These are phyloP conservation scores for Tenthredo scrophulariae DNA, from an alignment of 2,888 invertebrate genomes.

Conservation along the genomic window DNA sequence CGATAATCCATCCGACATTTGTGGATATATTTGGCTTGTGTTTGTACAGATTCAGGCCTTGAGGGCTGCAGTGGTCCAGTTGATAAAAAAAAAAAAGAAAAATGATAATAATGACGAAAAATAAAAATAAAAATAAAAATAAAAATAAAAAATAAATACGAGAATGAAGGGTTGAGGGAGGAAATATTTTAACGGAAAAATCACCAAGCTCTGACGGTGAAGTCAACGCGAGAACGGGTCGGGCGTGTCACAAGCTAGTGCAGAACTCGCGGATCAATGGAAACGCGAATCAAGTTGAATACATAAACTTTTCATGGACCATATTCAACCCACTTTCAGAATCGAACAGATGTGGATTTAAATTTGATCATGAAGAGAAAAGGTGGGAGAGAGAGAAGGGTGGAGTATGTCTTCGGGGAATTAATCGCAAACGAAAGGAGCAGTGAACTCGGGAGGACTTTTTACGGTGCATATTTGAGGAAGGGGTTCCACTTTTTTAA, in stretches of 20 bases:
- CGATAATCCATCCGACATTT: neutral
- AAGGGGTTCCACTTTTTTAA: neutral
- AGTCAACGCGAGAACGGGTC: neutral
- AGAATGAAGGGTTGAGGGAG: neutral
- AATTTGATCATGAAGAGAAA: neutral
- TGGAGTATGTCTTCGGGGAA: neutral
- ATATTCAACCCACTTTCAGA: slow-evolving; percentile 6
- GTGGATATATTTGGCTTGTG: neutral
- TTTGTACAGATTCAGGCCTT: neutral
- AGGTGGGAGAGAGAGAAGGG: neutral
- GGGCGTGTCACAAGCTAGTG: slow-evolving; percentile 55
- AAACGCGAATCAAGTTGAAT: slow-evolving; percentile 22
- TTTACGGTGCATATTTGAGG: neutral
- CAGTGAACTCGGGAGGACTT: neutral
- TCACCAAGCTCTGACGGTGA: slow-evolving; percentile 47
- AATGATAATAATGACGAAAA: neutral
- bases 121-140: neutral
- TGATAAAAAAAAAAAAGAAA: neutral
- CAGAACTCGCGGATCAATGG: slow-evolving; percentile 37
- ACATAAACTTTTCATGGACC: slow-evolving; percentile 30
- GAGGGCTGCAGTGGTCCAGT: neutral
- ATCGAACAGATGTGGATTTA: neutral
- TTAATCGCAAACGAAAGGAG: neutral
- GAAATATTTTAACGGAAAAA: neutral
- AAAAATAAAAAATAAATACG: neutral